A percentile compares a stretch with the other conserved stretches of the same genome.
These are phyloP conservation scores for Buphagus erythrorhynchus DNA, from an alignment of 2,797 vertebrate genomes.

Conservation along the genomic window DNA sequence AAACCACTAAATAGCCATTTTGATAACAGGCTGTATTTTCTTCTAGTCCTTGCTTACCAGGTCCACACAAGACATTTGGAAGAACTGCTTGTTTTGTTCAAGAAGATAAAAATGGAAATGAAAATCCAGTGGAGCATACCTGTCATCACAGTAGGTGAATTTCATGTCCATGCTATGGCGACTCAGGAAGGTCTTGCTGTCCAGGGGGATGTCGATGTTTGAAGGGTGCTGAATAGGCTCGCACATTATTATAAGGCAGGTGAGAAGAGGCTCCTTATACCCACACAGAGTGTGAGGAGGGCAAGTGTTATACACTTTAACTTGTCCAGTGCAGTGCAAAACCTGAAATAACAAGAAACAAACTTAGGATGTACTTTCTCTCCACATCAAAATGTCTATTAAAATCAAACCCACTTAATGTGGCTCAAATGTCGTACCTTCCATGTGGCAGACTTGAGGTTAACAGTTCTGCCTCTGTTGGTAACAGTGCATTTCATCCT, in stretches of 20 bases:
- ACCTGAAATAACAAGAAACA: conserved; percentile 80
- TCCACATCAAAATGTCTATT: neutral
- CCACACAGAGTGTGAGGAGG: conserved; percentile 84
- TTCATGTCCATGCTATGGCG: conserved; percentile 99
- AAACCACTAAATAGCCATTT: neutral
- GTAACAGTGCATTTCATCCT: conserved; percentile 99
- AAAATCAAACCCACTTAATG: neutral
- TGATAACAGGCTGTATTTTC: neutral
- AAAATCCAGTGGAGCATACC: conserved; percentile 71
- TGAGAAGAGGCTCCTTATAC: conserved; percentile 91
- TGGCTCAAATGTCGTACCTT: conserved; percentile 81
- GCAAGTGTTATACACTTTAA: conserved; percentile 88
- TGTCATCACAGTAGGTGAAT: conserved; percentile 97
- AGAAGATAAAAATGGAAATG: neutral
- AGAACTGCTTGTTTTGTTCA: neutral
- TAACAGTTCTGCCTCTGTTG: conserved; percentile 95
- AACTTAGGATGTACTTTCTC: neutral
- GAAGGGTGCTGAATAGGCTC: conserved; percentile 95
- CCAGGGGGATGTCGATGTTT: conserved; percentile 93
- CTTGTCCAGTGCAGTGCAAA: conserved; percentile 94
- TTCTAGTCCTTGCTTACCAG: neutral
- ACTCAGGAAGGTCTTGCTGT: conserved; percentile 97
- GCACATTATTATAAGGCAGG: conserved; percentile 95
- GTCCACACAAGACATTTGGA: neutral
- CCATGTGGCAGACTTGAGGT: conserved; percentile 98